These are phyloP conservation scores for Gymnoscelis rufifasciata DNA, from an alignment of 2,888 invertebrate species.

Conservation along the genomic window DNA sequence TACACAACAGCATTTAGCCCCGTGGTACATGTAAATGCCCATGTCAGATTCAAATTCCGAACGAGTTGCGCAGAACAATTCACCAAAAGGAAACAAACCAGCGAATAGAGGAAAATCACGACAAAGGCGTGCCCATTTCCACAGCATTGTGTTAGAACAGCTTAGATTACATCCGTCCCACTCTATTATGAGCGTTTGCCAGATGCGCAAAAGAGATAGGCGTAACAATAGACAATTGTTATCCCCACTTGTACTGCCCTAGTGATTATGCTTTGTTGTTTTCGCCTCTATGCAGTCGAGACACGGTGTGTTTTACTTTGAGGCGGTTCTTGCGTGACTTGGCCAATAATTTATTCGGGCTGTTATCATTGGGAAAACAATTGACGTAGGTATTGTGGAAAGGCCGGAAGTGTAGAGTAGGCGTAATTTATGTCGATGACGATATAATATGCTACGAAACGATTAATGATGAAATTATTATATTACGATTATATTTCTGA, in stretches of 20 bases:
- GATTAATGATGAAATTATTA: neutral
- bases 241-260: slow-evolving; percentile 68
- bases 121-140: slow-evolving; percentile 62
- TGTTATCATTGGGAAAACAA: slow-evolving; percentile 73
- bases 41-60: slow-evolving; percentile 10
- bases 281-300: slow-evolving; percentile 27
- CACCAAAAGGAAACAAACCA: slow-evolving; percentile 37
- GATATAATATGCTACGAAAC: neutral
- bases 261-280: slow-evolving; percentile 44
- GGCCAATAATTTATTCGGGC: slow-evolving; percentile 74
- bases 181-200: slow-evolving; percentile 52
- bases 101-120: slow-evolving; percentile 67
- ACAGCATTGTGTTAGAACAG: slow-evolving; percentile 56
- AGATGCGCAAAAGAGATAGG: slow-evolving; percentile 73
- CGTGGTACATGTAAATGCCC: too few species aligned
- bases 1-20: too few species aligned
- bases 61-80: slow-evolving; percentile 1
- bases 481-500: too few species aligned
- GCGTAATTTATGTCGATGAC: slow-evolving; percentile 29
- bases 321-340: slow-evolving; percentile 29
- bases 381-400: slow-evolving; percentile 55
- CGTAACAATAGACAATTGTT: slow-evolving; percentile 77
- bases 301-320: slow-evolving; percentile 41
- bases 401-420: slow-evolving; percentile 47
- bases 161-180: slow-evolving; percentile 41